phyloP scores from a whole-genome alignment of 1,140 invertebrate genomes.

The Formica selysi region DNA sequence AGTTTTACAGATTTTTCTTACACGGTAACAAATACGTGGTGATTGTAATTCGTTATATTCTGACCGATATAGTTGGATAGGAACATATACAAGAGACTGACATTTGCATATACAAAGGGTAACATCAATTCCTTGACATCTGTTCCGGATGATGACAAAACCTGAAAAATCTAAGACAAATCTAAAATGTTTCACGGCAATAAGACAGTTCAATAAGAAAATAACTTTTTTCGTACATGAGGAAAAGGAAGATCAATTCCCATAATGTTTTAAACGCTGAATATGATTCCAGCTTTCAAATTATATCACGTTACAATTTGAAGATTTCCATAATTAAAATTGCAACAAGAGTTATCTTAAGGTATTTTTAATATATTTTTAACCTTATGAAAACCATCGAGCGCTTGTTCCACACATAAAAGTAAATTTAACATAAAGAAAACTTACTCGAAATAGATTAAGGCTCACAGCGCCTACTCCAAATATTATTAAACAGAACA shows the following conservation, averaged over 20 bases:
- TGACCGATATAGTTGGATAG: neutral
- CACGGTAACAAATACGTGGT: neutral
- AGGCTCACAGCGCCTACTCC: neutral
- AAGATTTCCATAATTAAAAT: too few relatives aligned
- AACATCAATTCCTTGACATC: neutral
- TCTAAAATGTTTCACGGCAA: too few relatives aligned
- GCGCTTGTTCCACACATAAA: neutral
- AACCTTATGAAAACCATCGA: too few relatives aligned
- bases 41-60: neutral
- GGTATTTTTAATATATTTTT: too few relatives aligned
- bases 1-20: neutral
- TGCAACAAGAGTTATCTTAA: too few relatives aligned
- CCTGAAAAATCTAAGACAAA: neutral
- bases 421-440: neutral
- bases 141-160: neutral
- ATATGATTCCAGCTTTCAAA: too few relatives aligned
- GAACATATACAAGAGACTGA: neutral
- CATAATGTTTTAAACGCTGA: too few relatives aligned
- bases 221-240: too few relatives aligned
- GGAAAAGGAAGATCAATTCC: too few relatives aligned
- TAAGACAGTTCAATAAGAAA: too few relatives aligned
- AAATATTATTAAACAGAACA: neutral
- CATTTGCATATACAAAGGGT: neutral
- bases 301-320: too few relatives aligned
- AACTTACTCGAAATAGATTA: conserved; percentile 24